Conservation (phyloP, 2,797 vertebrate genomes). For the Acomys russatus region DNA sequence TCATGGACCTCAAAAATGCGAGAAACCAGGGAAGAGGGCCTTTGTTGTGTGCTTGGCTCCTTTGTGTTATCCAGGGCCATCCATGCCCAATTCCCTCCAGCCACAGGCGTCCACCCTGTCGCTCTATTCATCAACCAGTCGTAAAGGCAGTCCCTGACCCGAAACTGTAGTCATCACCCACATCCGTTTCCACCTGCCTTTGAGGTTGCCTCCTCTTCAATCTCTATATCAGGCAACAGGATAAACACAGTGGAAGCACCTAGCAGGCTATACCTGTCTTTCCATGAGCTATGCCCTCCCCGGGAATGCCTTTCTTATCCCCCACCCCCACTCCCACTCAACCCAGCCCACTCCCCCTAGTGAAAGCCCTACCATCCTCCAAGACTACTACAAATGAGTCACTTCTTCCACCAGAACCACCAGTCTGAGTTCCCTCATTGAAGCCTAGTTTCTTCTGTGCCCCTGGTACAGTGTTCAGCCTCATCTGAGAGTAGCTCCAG, state of each 20-base stretch:
- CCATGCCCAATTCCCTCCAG: neutral
- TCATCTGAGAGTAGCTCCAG: neutral
- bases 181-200: neutral
- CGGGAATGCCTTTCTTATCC: neutral
- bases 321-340: no score
- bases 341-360: no score
- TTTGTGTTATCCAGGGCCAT: neutral
- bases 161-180: neutral
- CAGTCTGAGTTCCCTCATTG: neutral
- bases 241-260: neutral
- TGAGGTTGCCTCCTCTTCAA: neutral
- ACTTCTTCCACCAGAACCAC: neutral
- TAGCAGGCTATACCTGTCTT: neutral
- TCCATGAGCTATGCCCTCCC: neutral
- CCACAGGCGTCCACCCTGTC: neutral
- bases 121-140: neutral
- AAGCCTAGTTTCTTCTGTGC: neutral
- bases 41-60: neutral
- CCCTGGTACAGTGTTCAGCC: neutral
- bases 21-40: neutral
- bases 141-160: neutral
- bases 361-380: neutral
- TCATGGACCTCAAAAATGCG: neutral
- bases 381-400: neutral
- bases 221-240: neutral